Evolutionary conservation across 2,888 invertebrate genomes (phyloP).

Genomic region (Agapostemon virescens): DNA sequence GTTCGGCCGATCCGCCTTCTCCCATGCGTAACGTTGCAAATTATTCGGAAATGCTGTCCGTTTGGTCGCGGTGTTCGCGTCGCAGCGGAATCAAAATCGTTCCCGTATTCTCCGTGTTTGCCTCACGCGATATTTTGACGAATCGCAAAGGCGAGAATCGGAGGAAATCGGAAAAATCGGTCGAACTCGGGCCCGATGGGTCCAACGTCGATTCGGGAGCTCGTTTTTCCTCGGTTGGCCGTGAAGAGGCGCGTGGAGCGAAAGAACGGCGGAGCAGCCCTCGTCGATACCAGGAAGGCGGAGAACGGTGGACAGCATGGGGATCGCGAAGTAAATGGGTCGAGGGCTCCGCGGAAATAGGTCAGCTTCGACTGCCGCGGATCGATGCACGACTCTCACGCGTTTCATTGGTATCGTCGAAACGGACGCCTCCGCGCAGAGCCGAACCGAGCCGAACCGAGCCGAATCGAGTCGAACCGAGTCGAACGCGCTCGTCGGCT

Average conservation of each 20-base stretch:
- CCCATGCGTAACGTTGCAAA: background rate
- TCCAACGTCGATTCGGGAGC: background rate
- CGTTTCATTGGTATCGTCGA: slow-evolving; percentile 39
- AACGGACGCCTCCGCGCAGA: slow-evolving; percentile 21
- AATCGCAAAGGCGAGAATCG: background rate
- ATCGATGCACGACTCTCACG: slow-evolving; percentile 46
- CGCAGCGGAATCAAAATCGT: too few species aligned
- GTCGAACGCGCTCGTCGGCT: background rate
- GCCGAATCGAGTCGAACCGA: too few species aligned
- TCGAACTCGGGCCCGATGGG: too few species aligned
- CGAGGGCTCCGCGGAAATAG: slow-evolving; percentile 67
- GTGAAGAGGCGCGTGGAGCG: background rate
- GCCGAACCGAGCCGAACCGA: background rate
- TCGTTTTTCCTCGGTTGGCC: background rate
- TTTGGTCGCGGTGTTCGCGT: background rate
- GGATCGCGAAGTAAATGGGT: slow-evolving; percentile 65
- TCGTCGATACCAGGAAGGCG: background rate
- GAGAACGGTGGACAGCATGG: slow-evolving; percentile 23
- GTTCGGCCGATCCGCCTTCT: background rate
- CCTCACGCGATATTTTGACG: too few species aligned
- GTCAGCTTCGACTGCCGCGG: slow-evolving; percentile 48
- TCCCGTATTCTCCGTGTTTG: too few species aligned
- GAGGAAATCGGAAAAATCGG: background rate
- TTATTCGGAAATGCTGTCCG: background rate
- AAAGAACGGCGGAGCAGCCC: background rate